Evolutionary conservation across 2,113 vertebrate genomes (phyloP).

Genomic region (Ophiodon elongatus): DNA sequence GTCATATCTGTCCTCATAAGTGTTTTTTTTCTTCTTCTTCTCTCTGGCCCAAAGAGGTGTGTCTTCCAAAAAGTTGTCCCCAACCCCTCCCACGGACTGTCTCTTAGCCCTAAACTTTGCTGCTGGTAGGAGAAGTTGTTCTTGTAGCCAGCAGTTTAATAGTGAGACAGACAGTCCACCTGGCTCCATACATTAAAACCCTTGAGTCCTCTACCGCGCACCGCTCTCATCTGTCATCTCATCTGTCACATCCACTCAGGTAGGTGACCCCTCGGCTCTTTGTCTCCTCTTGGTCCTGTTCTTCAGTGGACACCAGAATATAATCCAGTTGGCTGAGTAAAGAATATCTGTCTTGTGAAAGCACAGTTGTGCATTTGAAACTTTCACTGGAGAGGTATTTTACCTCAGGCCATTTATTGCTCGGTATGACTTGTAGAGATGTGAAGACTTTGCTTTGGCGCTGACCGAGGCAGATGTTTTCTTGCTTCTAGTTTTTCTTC

Average conservation of each 20-base stretch:
- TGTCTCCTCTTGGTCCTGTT: constrained; percentile 8
- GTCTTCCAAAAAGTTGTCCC: constrained; percentile 69
- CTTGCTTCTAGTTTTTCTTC: background rate
- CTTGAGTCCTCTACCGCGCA: background rate
- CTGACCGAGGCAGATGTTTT: background rate
- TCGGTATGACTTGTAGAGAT: constrained; percentile 8
- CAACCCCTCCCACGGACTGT: constrained; percentile 77
- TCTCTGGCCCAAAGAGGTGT: constrained; percentile 75
- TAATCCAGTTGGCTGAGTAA: background rate
- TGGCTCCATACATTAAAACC: background rate
- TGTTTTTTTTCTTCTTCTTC: constrained; percentile 15
- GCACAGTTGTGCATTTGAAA: background rate
- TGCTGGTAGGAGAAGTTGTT: constrained; percentile 66
- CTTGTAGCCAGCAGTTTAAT: constrained; percentile 45
- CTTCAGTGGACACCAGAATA: background rate
- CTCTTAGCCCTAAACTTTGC: constrained; percentile 72
- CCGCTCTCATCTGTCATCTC: constrained; percentile 18
- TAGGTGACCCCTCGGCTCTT: constrained; percentile 46
- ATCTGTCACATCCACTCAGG: constrained; percentile 56
- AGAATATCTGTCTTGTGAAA: background rate
- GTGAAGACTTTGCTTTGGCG: constrained; percentile 1
- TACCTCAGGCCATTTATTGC: constrained; percentile 1
- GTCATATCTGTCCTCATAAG: constrained; percentile 22
- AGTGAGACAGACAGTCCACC: constrained; percentile 30
- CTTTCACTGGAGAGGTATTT: background rate